These are phyloP conservation scores for Uloborus plumipes DNA, from an alignment of 2,888 invertebrate species.

Conservation along the genomic window DNA sequence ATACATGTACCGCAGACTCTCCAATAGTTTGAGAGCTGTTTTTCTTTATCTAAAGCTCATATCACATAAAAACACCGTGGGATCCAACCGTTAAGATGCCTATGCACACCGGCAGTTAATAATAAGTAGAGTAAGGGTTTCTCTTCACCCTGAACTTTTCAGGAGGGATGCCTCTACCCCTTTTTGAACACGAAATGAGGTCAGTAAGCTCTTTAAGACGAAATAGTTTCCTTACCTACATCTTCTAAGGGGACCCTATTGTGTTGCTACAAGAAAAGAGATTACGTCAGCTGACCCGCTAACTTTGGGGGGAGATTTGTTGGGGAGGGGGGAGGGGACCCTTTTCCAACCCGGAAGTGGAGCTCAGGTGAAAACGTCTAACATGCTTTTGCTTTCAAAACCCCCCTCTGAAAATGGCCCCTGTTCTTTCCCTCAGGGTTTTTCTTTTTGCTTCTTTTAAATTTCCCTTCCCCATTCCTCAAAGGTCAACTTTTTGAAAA, in stretches of 20 bases:
- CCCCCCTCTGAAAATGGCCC: constrained; percentile 12
- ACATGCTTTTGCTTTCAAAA: constrained; percentile 53
- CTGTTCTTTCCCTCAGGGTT: background rate
- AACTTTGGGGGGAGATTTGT: background rate
- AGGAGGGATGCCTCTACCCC: constrained; percentile 21
- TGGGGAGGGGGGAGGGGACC: background rate
- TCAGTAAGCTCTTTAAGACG: constrained; percentile 43
- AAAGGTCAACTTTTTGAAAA: constrained; percentile 46
- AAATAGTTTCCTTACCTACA: constrained; percentile 33
- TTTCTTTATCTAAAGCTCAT: no score
- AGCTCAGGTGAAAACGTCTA: constrained; percentile 55
- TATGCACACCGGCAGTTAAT: constrained; percentile 48
- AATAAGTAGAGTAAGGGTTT: constrained; percentile 45
- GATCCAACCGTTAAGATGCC: background rate
- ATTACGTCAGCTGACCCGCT: constrained; percentile 42
- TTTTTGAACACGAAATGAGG: constrained; percentile 18
- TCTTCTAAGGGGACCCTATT: constrained; percentile 20
- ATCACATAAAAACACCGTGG: constrained; percentile 7
- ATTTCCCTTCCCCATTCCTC: constrained; percentile 46
- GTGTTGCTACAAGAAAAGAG: constrained; percentile 4
- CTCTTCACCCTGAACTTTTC: constrained; percentile 44
- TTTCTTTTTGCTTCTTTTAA: constrained; percentile 6
- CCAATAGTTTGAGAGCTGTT: no score
- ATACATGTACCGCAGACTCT: no score
- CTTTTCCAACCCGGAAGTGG: constrained; percentile 35